Evolutionary conservation across 1,140 invertebrate species (phyloP).

Genomic region (Anoplolepis gracilipes): DNA sequence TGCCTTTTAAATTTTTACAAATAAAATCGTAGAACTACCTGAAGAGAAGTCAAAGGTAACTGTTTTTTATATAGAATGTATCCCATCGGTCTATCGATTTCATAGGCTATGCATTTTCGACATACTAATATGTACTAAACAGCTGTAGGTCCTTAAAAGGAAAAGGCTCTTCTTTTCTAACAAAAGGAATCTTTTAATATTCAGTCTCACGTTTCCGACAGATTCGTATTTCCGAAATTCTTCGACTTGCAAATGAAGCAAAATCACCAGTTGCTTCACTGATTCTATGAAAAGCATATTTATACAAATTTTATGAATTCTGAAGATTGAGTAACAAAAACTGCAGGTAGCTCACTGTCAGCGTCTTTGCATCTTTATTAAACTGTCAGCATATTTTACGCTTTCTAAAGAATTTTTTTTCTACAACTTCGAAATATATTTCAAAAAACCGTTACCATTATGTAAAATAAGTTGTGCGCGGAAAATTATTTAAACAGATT

Average conservation of each 20-base stretch:
- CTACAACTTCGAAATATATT: not conserved
- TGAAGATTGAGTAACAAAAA: not conserved
- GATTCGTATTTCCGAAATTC: not conserved
- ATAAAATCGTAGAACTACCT: not conserved
- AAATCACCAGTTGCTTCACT: not conserved
- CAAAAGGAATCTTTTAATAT: constrained; percentile 10
- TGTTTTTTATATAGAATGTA: not conserved
- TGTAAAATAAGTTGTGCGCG: not conserved
- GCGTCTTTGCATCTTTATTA: not conserved
- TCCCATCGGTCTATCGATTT: not conserved
- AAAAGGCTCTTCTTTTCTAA: not conserved
- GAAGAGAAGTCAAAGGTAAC: not conserved
- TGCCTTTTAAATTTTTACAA: not conserved
- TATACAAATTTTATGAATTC: constrained; percentile 15
- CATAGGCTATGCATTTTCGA: not conserved
- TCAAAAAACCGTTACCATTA: not conserved
- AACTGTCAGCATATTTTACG: not conserved
- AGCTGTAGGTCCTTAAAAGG: not conserved
- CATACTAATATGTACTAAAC: not conserved
- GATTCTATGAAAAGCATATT: not conserved
- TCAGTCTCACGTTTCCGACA: constrained; percentile 29
- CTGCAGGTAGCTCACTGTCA: not conserved
- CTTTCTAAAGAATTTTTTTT: not conserved
- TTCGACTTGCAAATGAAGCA: not conserved
- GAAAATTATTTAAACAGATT: not conserved